These are phyloP conservation scores for Torymus auratus DNA, from an alignment of 2,888 invertebrate genomes.

Conservation along the genomic window DNA sequence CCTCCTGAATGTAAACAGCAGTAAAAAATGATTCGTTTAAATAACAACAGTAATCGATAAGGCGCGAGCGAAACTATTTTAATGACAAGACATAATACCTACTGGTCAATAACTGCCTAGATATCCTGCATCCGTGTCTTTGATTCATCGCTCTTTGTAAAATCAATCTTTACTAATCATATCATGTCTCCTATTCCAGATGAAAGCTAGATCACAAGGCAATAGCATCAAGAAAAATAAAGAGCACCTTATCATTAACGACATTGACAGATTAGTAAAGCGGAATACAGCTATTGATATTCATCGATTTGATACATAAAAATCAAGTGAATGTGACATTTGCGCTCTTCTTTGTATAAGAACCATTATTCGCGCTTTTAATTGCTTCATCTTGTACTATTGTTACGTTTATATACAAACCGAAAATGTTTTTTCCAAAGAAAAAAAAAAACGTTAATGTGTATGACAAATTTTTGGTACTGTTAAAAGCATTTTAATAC, in stretches of 20 bases:
- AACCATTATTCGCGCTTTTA: constrained; percentile 60
- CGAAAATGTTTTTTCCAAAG: constrained; percentile 66
- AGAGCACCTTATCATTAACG: constrained; percentile 49
- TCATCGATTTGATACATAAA: constrained; percentile 40
- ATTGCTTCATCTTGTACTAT: constrained; percentile 70
- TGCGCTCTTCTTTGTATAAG: constrained; percentile 35
- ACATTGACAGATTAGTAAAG: constrained; percentile 44
- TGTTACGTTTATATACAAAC: constrained; percentile 71
- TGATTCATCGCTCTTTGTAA: constrained; percentile 38
- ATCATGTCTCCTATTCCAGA: constrained; percentile 74
- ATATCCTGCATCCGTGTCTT: constrained; percentile 62
- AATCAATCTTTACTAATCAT: constrained; percentile 65
- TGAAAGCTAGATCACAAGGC: constrained; percentile 67
- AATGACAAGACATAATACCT: constrained; percentile 60
- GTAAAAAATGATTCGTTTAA: constrained; percentile 75
- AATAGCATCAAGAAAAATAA: constrained; percentile 57
- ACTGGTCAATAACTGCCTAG: constrained; percentile 67
- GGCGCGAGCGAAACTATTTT: constrained; percentile 49
- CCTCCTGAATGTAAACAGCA: constrained; percentile 85
- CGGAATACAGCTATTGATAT: constrained; percentile 47
- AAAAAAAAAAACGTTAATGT: constrained; percentile 47
- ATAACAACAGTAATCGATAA: constrained; percentile 42
- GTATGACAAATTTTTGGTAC: constrained; percentile 69
- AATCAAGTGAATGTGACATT: constrained; percentile 33
- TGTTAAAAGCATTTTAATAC: constrained; percentile 72